Evolutionary conservation across 1,140 invertebrate species (phyloP).

Genomic region (Myzus persicae): DNA sequence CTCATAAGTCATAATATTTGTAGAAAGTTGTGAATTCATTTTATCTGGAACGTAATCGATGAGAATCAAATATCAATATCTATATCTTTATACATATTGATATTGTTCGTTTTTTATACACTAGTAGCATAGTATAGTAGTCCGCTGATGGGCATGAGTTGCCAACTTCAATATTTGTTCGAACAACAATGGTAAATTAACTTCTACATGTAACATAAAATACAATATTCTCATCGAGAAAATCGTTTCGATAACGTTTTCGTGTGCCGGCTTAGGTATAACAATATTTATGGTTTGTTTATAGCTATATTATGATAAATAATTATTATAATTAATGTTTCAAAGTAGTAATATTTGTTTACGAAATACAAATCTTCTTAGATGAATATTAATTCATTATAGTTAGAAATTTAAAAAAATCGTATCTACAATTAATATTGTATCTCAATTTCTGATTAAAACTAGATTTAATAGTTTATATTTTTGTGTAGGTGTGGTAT

Average conservation of each 20-base stretch:
- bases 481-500: too few relatives aligned
- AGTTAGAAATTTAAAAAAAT: background rate
- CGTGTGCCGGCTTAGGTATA: background rate
- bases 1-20: conserved; percentile 16
- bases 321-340: background rate
- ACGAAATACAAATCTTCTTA: background rate
- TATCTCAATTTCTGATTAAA: background rate
- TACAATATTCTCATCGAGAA: background rate
- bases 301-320: background rate
- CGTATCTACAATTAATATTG: background rate
- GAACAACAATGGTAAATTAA: background rate
- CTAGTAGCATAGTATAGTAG: background rate
- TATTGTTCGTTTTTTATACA: background rate
- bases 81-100: background rate
- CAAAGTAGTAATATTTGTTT: background rate
- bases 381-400: too few relatives aligned
- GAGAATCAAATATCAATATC: conserved; percentile 11
- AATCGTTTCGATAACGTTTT: background rate
- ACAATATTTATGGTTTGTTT: background rate
- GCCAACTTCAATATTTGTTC: background rate
- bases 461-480: background rate
- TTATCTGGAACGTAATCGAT: background rate
- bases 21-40: conserved; percentile 4
- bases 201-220: background rate
- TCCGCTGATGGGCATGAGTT: background rate